Percentiles rank a stretch among this genome's conserved stretches.
These are phyloP conservation scores for Scomber colias DNA, from an alignment of 2,113 vertebrate species.

Conservation along the genomic window DNA sequence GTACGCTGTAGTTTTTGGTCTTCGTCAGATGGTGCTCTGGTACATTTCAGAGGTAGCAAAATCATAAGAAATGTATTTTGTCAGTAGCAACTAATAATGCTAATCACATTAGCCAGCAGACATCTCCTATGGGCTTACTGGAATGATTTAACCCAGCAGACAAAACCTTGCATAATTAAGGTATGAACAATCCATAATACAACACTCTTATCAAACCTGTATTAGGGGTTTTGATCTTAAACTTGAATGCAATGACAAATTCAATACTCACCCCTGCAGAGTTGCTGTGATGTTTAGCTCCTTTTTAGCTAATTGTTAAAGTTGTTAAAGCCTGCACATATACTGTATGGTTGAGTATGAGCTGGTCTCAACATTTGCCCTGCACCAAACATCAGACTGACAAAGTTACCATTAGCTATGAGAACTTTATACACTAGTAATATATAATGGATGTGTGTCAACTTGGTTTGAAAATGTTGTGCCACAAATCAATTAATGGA, in stretches of 20 bases:
- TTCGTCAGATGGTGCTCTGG: background rate
- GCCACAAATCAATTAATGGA: too few relatives aligned
- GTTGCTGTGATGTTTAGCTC: background rate
- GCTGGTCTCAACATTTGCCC: background rate
- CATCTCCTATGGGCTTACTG: background rate
- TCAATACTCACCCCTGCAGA: background rate
- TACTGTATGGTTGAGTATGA: background rate
- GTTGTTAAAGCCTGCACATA: background rate
- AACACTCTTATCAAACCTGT: background rate
- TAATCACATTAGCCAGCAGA: background rate
- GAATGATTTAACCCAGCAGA: constrained; percentile 1
- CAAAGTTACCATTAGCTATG: too few relatives aligned
- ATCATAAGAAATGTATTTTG: background rate
- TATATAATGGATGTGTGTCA: too few relatives aligned
- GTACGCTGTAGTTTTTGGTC: background rate
- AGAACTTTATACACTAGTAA: too few relatives aligned
- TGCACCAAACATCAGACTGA: too few relatives aligned
- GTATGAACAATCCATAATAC: too few relatives aligned
- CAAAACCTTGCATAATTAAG: too few relatives aligned
- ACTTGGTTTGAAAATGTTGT: too few relatives aligned
- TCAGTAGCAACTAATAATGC: background rate
- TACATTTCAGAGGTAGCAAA: background rate
- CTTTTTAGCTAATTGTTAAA: background rate
- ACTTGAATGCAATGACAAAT: background rate
- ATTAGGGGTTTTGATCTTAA: background rate